phyloP scores from a whole-genome alignment of 2,113 vertebrate genomes.

The Bos indicus region DNA sequence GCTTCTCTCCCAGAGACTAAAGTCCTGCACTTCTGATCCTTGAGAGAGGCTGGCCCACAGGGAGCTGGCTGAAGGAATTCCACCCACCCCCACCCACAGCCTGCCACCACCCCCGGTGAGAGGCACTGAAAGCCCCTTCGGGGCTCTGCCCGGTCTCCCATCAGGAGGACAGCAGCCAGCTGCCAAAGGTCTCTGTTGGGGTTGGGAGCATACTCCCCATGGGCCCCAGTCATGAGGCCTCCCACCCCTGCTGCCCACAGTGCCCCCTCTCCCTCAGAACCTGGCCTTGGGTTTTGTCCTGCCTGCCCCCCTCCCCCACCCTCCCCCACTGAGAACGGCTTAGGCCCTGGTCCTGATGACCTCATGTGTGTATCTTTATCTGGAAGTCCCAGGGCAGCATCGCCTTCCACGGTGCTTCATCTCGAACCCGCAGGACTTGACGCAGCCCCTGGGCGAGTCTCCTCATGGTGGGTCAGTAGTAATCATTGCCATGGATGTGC shows the following conservation, averaged over 20 bases:
- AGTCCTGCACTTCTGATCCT: no score
- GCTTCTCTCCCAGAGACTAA: neutral
- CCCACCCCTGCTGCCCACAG: neutral
- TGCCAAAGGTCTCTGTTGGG: neutral
- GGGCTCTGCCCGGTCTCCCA: neutral
- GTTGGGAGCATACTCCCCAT: neutral
- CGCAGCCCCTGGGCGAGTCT: neutral
- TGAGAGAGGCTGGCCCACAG: no score
- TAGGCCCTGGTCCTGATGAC: neutral
- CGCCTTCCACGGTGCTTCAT: neutral
- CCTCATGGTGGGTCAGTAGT: neutral
- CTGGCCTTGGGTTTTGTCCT: neutral
- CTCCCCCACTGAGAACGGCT: fast-evolving
- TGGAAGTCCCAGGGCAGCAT: neutral
- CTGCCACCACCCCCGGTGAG: neutral
- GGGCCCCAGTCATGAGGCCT: neutral
- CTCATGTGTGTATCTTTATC: neutral
- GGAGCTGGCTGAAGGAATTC: neutral
- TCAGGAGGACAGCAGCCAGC: neutral
- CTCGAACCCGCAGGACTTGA: fast-evolving
- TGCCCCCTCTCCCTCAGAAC: neutral
- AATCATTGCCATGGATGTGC: neutral
- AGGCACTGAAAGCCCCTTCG: neutral
- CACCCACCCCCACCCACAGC: neutral
- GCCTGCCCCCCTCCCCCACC: neutral